These are phyloP conservation scores for Tricholauxania praeusta DNA, from an alignment of 2,888 invertebrate genomes.

Conservation along the genomic window DNA sequence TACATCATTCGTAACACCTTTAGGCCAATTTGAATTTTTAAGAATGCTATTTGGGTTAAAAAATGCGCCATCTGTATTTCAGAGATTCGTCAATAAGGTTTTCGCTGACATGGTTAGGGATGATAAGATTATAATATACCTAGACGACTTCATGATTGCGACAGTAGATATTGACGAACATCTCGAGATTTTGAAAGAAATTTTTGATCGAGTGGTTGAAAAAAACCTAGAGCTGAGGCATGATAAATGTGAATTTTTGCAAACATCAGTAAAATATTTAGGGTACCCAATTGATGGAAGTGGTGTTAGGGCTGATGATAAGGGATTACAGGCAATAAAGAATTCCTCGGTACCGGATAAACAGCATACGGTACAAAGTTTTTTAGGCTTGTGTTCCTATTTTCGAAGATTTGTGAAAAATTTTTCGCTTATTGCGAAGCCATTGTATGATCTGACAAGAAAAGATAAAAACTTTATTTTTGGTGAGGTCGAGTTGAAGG, in stretches of 20 bases:
- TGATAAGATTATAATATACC: constrained; percentile 46
- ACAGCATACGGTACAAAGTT: neutral
- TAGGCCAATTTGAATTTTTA: constrained; percentile 29
- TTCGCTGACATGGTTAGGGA: neutral
- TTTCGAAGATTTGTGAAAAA: constrained; percentile 40
- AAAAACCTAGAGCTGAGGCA: neutral
- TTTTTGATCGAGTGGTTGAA: constrained; percentile 39
- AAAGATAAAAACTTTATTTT: constrained; percentile 35
- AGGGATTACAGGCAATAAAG: neutral
- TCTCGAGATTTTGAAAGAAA: constrained; percentile 41
- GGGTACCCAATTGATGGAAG: constrained; percentile 44
- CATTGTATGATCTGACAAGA: constrained; percentile 37
- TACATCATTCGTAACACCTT: constrained; percentile 10
- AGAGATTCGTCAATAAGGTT: too few relatives aligned
- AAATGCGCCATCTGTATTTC: constrained; percentile 22
- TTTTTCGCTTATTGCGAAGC: constrained; percentile 40
- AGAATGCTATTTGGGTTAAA: constrained; percentile 38
- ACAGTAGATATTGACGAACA: constrained; percentile 27
- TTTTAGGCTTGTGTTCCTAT: constrained; percentile 41
- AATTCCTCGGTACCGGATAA: constrained; percentile 15
- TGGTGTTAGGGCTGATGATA: constrained; percentile 23
- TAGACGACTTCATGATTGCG: constrained; percentile 50
- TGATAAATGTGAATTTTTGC: constrained; percentile 35
- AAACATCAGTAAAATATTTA: constrained; percentile 45
- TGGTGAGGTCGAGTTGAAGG: constrained; percentile 15